Conservation (phyloP, 2,113 vertebrate genomes). For the Shinisaurus crocodilurus region DNA sequence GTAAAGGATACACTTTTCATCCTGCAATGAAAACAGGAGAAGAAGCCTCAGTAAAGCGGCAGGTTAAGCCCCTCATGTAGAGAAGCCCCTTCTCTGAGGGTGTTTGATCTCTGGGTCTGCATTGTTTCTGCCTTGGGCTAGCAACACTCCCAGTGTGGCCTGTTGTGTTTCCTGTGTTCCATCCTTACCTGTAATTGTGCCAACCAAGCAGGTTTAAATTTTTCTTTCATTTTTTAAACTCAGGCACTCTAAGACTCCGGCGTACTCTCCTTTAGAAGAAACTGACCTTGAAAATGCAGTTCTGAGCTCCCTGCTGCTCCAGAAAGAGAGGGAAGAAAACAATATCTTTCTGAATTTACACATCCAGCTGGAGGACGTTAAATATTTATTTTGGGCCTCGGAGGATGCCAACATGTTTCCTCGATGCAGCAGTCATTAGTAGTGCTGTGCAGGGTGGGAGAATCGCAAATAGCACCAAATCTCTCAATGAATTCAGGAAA, state of each 20-base stretch:
- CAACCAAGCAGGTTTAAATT: neutral
- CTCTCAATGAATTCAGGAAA: conserved; percentile 14
- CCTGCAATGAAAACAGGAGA: no score
- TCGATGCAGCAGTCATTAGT: conserved; percentile 11
- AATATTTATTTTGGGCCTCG: conserved; percentile 42
- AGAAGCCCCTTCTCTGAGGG: no score
- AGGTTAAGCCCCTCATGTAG: no score
- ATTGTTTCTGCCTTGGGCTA: neutral
- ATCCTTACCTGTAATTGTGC: neutral
- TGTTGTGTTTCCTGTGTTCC: neutral
- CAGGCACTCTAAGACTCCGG: neutral
- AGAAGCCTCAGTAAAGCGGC: no score
- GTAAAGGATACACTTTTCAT: no score
- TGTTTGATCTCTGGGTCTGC: neutral
- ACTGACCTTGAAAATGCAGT: conserved; percentile 25
- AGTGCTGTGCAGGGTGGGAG: neutral
- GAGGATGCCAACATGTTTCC: conserved; percentile 13
- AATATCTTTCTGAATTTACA: conserved; percentile 28
- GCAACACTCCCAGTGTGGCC: neutral
- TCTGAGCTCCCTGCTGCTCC: neutral
- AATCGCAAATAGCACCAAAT: neutral
- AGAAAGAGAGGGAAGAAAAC: conserved; percentile 25
- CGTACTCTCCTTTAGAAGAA: neutral
- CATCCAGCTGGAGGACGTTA: conserved; percentile 35
- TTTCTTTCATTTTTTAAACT: neutral